Conservation (phyloP, 2,113 vertebrate species). For the Syngnathus typhle region DNA sequence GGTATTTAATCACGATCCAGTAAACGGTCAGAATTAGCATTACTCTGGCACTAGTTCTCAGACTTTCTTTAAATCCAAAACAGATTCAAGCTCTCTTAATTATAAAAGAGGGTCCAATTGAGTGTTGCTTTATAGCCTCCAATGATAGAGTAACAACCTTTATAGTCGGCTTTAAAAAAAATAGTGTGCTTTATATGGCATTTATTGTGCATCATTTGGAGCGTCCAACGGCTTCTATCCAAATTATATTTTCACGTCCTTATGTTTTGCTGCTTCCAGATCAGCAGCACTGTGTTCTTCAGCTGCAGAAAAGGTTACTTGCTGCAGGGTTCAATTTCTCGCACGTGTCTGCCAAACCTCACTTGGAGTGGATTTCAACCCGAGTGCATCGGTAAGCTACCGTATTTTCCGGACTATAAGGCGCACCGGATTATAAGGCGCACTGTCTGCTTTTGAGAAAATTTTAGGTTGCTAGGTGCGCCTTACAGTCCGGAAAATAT, state of each 20-base stretch:
- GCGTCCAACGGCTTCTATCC: not conserved
- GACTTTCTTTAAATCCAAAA: not conserved
- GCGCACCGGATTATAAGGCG: too few species aligned
- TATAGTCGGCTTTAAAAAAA: not conserved
- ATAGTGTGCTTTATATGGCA: not conserved
- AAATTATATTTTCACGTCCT: not conserved
- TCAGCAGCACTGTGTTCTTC: conserved; percentile 86
- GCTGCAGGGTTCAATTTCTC: conserved; percentile 91
- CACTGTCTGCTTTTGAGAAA: too few species aligned
- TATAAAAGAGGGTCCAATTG: not conserved
- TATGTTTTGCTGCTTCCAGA: conserved; percentile 45
- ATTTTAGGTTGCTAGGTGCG: too few species aligned
- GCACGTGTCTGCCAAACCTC: conserved; percentile 92
- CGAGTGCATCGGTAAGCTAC: conserved; percentile 82
- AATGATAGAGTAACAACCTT: not conserved
- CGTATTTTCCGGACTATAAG: too few species aligned
- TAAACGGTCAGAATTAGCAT: not conserved
- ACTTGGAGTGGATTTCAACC: conserved; percentile 94
- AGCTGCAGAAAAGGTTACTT: conserved; percentile 93
- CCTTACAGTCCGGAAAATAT: too few species aligned
- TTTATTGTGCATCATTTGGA: not conserved
- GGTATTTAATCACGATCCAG: not conserved
- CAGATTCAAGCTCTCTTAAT: not conserved
- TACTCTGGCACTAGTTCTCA: not conserved
- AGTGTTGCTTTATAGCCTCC: not conserved